Conservation (phyloP, 2,797 vertebrate species). For the Mallotus villosus region DNA sequence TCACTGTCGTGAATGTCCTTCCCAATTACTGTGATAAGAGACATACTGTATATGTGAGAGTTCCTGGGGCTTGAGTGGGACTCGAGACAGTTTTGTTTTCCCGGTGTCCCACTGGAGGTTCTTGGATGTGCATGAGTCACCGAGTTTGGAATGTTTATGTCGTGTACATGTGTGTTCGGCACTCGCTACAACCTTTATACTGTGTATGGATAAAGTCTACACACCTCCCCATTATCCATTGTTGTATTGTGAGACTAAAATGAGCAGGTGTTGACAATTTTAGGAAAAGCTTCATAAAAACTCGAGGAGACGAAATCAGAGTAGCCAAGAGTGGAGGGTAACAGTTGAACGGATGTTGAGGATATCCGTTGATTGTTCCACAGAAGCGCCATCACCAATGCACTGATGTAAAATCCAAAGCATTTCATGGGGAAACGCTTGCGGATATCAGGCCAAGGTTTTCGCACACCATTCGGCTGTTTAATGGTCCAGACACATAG, state of each 20-base stretch:
- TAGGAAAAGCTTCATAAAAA: background rate
- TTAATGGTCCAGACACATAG: background rate
- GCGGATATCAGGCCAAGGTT: background rate
- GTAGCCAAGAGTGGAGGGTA: constrained; percentile 7
- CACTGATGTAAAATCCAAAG: constrained; percentile 69
- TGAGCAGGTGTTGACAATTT: no score
- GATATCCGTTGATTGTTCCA: constrained; percentile 77
- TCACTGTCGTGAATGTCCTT: background rate
- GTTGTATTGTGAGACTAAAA: no score
- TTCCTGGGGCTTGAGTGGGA: constrained; percentile 4
- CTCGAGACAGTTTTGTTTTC: constrained; percentile 26
- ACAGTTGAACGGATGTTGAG: constrained; percentile 68
- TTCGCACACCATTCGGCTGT: no score
- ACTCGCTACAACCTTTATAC: background rate
- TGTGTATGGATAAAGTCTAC: background rate
- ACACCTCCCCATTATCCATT: background rate
- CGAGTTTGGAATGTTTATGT: constrained; percentile 21
- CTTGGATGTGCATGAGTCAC: constrained; percentile 29
- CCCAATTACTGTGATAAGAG: constrained; percentile 1
- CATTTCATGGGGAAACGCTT: constrained; percentile 66
- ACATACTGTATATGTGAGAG: background rate
- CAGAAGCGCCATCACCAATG: constrained; percentile 68
- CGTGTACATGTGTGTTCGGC: constrained; percentile 10
- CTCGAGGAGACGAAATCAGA: background rate
- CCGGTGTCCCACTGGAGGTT: constrained; percentile 9